Conservation (phyloP, 1,140 invertebrate species). For the Campoletis sonorensis region DNA sequence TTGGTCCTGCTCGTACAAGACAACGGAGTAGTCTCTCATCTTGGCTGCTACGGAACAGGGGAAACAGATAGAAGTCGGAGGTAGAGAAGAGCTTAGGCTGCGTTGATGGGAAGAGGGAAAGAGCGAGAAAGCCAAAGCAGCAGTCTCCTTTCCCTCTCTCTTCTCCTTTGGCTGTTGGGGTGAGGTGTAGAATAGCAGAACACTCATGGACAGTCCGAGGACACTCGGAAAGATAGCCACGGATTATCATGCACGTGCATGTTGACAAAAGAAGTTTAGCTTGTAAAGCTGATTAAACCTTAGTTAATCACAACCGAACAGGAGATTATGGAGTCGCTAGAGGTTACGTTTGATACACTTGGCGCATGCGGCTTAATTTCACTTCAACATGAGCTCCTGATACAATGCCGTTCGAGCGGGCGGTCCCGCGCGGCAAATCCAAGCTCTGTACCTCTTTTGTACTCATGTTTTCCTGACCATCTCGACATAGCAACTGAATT, state of each 20-base stretch:
- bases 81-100: neutral
- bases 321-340: constrained; percentile 56
- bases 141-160: neutral
- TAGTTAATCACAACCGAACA: constrained; percentile 74
- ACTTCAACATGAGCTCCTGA: constrained; percentile 55
- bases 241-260: constrained; percentile 75
- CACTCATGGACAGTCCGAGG: constrained; percentile 8
- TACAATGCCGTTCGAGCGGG: constrained; percentile 63
- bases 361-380: neutral
- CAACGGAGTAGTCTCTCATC: constrained; percentile 30
- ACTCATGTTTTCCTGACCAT: constrained; percentile 54
- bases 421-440: constrained; percentile 72
- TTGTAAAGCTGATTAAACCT: constrained; percentile 77
- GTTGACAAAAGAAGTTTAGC: constrained; percentile 76
- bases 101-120: no score
- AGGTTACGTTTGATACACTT: neutral
- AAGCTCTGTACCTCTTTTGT: constrained; percentile 39
- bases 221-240: constrained; percentile 63
- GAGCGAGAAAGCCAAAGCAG: neutral
- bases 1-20: constrained; percentile 30
- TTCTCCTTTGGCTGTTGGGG: neutral
- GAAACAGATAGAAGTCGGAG: constrained; percentile 20
- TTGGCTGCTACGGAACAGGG: constrained; percentile 11
- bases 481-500: constrained; percentile 73
- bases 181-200: neutral